Conservation (phyloP, 2,888 invertebrate genomes). For the Lagria hirta region DNA sequence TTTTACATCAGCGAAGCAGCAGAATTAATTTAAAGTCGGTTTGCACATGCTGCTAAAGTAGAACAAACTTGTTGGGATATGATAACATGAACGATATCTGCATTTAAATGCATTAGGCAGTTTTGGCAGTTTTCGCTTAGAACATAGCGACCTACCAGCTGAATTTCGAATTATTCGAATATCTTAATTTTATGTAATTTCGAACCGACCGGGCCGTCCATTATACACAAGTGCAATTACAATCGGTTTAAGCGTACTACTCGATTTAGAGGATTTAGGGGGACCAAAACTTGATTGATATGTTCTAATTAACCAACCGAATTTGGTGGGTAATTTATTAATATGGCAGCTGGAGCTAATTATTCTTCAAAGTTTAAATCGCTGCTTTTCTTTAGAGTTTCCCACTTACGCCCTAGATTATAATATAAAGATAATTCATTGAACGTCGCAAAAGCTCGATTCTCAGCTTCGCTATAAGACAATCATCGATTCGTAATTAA, state of each 20-base stretch:
- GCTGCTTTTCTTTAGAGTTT: constrained; percentile 1
- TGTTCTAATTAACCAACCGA: constrained; percentile 31
- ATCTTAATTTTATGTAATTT: constrained; percentile 21
- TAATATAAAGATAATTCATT: too few species aligned
- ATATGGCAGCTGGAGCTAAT: constrained; percentile 10
- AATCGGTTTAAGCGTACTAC: constrained; percentile 16
- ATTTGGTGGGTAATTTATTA: constrained; percentile 18
- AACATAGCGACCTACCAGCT: too few species aligned
- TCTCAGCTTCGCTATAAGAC: too few species aligned
- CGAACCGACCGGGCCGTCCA: constrained; percentile 11
- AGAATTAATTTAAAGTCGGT: constrained; percentile 19
- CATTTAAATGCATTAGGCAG: constrained; percentile 22
- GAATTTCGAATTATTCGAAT: constrained; percentile 12
- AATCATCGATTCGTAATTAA: too few species aligned
- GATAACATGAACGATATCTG: constrained; percentile 21
- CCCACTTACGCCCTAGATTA: too few species aligned
- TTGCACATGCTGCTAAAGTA: constrained; percentile 15
- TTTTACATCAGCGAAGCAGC: too few species aligned
- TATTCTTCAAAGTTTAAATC: constrained; percentile 5
- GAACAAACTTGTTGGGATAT: constrained; percentile 17
- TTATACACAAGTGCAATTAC: constrained; percentile 22
- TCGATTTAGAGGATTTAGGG: constrained; percentile 25
- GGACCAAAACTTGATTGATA: constrained; percentile 31
- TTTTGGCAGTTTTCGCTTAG: constrained; percentile 5
- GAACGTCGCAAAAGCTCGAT: too few species aligned